A percentile compares a stretch with the other conserved stretches of the same genome.
Evolutionary conservation across 1,140 invertebrate genomes (phyloP).

Genomic region (Sitodiplosis mosellana): DNA sequence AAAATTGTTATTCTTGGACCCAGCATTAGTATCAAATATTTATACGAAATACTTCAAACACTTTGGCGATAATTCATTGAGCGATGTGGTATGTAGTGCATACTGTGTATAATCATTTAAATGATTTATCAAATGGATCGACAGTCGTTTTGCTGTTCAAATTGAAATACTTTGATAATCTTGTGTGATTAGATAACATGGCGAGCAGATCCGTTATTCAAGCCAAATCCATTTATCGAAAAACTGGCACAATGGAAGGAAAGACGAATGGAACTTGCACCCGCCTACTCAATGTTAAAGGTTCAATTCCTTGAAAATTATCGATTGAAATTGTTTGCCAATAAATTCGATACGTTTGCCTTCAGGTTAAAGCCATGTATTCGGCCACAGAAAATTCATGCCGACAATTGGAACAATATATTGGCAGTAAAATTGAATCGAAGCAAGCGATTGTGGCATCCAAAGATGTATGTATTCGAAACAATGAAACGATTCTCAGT

Average conservation of each 20-base stretch:
- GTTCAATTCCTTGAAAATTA: background rate
- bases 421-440: background rate
- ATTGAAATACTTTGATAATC: background rate
- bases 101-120: background rate
- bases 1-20: background rate
- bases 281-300: background rate
- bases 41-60: background rate
- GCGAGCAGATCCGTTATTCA: background rate
- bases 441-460: background rate
- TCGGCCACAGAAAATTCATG: background rate
- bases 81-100: background rate
- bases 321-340: background rate
- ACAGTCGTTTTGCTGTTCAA: no score
- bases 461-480: background rate
- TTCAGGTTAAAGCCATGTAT: background rate
- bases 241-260: background rate
- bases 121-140: background rate
- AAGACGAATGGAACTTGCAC: background rate
- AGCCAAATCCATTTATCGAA: background rate
- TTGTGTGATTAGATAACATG: background rate
- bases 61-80: background rate
- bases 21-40: background rate
- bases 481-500: no score
- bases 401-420: background rate
- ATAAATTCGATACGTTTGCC: background rate